These are phyloP conservation scores for Nomada flava DNA, from an alignment of 2,888 invertebrate genomes.

Conservation along the genomic window DNA sequence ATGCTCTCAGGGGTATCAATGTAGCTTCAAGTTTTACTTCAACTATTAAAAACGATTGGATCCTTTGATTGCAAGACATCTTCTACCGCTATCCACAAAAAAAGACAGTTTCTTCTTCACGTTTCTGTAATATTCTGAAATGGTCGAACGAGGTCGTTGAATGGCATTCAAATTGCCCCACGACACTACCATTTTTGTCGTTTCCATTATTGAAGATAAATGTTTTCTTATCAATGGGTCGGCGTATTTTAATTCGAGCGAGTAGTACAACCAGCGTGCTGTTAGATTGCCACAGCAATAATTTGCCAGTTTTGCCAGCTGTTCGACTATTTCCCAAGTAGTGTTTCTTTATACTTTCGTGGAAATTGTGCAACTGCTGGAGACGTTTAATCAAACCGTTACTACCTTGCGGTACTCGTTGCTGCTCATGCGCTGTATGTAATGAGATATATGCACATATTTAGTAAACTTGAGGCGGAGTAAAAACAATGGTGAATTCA, in stretches of 20 bases:
- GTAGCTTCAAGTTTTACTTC: slow-evolving; percentile 16
- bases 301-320: slow-evolving; percentile 21
- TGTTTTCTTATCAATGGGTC: neutral
- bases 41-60: neutral
- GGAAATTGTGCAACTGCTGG: slow-evolving; percentile 17
- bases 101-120: too few relatives aligned
- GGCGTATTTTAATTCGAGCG: slow-evolving; percentile 26
- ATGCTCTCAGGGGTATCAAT: slow-evolving; percentile 22
- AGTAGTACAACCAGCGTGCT: slow-evolving; percentile 7
- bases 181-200: neutral
- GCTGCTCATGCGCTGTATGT: neutral
- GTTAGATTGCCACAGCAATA: slow-evolving; percentile 33
- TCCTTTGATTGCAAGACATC: slow-evolving; percentile 7
- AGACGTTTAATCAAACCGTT: slow-evolving; percentile 19
- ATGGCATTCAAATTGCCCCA: neutral
- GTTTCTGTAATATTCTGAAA: neutral
- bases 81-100: neutral
- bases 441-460: too few relatives aligned
- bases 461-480: too few relatives aligned
- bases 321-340: slow-evolving; percentile 10
- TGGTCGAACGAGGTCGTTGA: neutral
- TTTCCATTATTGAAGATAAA: neutral
- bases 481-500: too few relatives aligned
- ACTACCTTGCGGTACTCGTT: slow-evolving; percentile 3
- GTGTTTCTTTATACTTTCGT: slow-evolving; percentile 3